phyloP scores from a whole-genome alignment of 2,888 invertebrate species.

The Drosophila acutilabella region DNA sequence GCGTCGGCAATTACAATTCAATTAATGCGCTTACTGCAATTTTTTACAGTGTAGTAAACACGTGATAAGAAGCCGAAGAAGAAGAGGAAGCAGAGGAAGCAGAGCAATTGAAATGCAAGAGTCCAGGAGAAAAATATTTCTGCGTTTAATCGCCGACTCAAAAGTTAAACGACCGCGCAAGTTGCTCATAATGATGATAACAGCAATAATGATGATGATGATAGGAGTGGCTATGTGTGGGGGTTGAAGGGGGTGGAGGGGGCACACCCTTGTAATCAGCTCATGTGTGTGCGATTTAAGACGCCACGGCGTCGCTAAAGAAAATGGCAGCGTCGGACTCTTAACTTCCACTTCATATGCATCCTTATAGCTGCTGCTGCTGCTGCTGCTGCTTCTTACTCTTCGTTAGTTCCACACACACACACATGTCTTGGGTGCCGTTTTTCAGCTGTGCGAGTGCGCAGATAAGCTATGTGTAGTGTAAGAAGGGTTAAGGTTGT shows the following conservation, averaged over 20 bases:
- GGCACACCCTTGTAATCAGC: conserved; percentile 55
- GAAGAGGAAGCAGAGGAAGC: conserved; percentile 41
- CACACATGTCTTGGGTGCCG: conserved; percentile 55
- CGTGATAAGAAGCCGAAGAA: conserved; percentile 57
- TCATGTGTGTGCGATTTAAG: conserved; percentile 55
- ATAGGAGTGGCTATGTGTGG: background rate
- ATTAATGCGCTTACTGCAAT: conserved; percentile 78
- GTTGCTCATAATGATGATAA: conserved; percentile 43
- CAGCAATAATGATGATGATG: background rate
- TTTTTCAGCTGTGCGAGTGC: conserved; percentile 48
- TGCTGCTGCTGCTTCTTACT: conserved; percentile 24
- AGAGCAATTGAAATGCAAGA: conserved; percentile 31
- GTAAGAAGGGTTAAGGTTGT: background rate
- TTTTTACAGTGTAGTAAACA: conserved; percentile 60
- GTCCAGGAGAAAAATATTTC: conserved; percentile 69
- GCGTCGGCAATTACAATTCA: conserved; percentile 76
- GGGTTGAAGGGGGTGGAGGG: background rate
- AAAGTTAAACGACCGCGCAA: conserved; percentile 80
- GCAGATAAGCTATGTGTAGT: conserved; percentile 17
- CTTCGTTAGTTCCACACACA: conserved; percentile 37
- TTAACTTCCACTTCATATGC: conserved; percentile 61
- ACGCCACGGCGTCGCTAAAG: conserved; percentile 43
- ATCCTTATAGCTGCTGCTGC: conserved; percentile 67
- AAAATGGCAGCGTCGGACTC: conserved; percentile 62
- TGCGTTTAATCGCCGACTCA: conserved; percentile 72